Base-by-base conservation (phyloP, 2,888 invertebrate genomes). In the Lottia scabra region DNA sequence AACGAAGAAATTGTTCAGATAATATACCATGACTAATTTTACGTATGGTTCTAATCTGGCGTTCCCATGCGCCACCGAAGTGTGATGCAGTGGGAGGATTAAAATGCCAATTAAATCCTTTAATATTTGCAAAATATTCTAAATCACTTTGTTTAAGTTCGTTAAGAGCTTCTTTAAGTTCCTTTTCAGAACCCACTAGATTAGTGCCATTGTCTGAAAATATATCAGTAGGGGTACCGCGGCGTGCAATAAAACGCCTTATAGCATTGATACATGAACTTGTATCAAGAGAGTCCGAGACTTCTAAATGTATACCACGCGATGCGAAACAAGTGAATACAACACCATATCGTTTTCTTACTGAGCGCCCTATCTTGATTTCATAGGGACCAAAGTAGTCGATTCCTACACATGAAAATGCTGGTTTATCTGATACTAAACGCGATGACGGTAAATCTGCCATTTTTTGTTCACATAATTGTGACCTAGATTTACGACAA, bases 71-170 rank as follows among this genome's bases (percentile, higher is more conserved):
- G n/a, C n/a, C n/a, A n/a, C n/a, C n/a, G n/a, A n/a, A n/a, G n/a
- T n/a, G n/a, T n/a, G 15, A 76, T 63, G 19, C 79, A 23, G 65
- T n/a, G n/a, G 80, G 78, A 13, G 73, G 77, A 43, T 77, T 78
- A 44, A 75, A 77, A 38, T 70, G 56, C 74, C 77, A 80, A 63
- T 1, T 56, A 77, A 45, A 48, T 65, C 48, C 13, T 75, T 45
- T 15, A 44, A 19, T 23, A 78, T 75, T 15, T 68, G 44, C 5
- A 44, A 38, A 19, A 26, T 19, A 45, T 79, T 74, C 75, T 69
- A 75, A 23, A 64, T 68, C 19, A 63, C n/a, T 15, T 77, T 74
- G 26, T 48, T 45, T 27, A 67, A 48, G 71, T 44, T 38, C 26
- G 75, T 8, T 62, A n/a, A n/a, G n/a, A n/a, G n/a, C n/a, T n/a